Percentiles rank a stretch among this genome's conserved stretches.
These are phyloP conservation scores for Leptocoma aspasia DNA, from an alignment of 2,113 vertebrate genomes.

Conservation along the genomic window DNA sequence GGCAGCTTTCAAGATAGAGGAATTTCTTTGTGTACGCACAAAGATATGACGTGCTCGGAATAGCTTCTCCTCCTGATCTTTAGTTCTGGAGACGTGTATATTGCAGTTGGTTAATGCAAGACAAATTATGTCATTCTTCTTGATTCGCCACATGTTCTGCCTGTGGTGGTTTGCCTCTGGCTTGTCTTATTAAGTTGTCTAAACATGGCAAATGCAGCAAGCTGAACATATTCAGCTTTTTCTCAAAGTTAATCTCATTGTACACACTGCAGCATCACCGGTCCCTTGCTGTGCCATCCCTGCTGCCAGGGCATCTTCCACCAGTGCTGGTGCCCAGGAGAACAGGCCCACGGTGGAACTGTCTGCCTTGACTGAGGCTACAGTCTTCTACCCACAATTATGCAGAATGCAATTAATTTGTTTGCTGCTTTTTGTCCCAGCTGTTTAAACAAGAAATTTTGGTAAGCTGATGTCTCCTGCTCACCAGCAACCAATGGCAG, in stretches of 20 bases:
- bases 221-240: background rate
- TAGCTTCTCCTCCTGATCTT: slow-evolving; percentile 30
- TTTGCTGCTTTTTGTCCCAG: background rate
- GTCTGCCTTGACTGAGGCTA: background rate
- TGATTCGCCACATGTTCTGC: slow-evolving; percentile 46
- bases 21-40: slow-evolving; percentile 37
- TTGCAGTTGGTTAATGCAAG: slow-evolving; percentile 56
- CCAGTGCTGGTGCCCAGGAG: background rate
- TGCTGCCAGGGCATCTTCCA: background rate
- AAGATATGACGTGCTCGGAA: slow-evolving; percentile 22
- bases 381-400: rapidly evolving
- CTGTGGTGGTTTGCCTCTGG: slow-evolving; percentile 53
- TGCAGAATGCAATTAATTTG: rapidly evolving
- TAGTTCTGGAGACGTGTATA: background rate
- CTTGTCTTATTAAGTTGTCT: slow-evolving; percentile 63
- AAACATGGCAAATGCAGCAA: slow-evolving; percentile 43
- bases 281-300: background rate
- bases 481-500: rapidly evolving
- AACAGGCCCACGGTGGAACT: background rate
- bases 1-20: slow-evolving; percentile 47
- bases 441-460: rapidly evolving
- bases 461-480: background rate
- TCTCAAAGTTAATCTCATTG: background rate
- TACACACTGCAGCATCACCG: background rate
- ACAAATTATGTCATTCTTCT: slow-evolving; percentile 62